Conservation (phyloP, 2,797 vertebrate genomes). For the Myotis myotis region DNA sequence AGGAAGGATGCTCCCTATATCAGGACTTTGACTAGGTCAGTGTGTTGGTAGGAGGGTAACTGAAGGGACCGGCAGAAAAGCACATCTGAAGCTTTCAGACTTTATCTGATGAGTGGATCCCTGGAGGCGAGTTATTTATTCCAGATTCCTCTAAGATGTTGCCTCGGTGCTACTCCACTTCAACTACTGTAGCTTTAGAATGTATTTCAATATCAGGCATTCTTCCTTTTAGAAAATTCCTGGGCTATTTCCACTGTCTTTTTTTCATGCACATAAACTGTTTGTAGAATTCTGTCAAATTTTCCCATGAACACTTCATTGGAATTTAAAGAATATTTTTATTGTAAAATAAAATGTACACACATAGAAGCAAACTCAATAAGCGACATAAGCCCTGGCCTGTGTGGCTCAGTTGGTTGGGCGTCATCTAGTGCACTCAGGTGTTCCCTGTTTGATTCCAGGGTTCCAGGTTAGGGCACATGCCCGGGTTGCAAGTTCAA, state of each 20-base stretch:
- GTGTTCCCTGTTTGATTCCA: background rate
- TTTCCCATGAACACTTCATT: background rate
- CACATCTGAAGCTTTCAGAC: background rate
- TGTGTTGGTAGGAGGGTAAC: background rate
- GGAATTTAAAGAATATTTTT: background rate
- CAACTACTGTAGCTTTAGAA: background rate
- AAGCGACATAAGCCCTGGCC: background rate
- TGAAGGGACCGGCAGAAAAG: background rate
- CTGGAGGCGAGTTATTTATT: background rate
- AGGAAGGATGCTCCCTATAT: background rate
- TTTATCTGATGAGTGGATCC: background rate
- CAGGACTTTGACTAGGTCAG: too few species aligned
- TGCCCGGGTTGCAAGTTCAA: background rate
- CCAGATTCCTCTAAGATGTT: background rate
- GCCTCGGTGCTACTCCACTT: background rate
- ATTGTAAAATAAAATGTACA: background rate
- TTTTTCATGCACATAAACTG: background rate
- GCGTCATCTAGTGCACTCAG: background rate
- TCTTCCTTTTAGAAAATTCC: background rate
- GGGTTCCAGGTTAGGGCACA: background rate
- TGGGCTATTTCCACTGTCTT: background rate
- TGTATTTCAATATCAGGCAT: background rate
- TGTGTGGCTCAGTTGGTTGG: background rate
- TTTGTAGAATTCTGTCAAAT: background rate
- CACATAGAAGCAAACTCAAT: background rate